These are phyloP conservation scores for Cheilosia scutellata DNA, from an alignment of 2,888 invertebrate genomes.

Conservation along the genomic window DNA sequence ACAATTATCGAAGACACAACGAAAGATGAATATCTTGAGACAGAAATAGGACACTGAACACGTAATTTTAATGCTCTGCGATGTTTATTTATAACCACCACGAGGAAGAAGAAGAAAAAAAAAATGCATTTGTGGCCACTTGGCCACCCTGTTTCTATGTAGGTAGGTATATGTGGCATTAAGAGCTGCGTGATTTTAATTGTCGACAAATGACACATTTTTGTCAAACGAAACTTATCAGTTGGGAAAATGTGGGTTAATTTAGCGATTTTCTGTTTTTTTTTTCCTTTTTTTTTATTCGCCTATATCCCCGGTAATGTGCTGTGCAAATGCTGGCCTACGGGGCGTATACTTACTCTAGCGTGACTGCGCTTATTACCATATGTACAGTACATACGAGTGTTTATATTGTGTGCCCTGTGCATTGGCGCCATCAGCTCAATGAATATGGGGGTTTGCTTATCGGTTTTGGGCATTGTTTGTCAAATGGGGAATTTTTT, in stretches of 20 bases:
- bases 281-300: background rate
- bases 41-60: slow-evolving; percentile 34
- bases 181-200: slow-evolving; percentile 74
- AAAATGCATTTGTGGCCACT: background rate
- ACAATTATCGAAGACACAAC: slow-evolving; percentile 39
- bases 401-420: slow-evolving; percentile 33
- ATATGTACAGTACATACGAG: slow-evolving; percentile 15
- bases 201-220: slow-evolving; percentile 72
- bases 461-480: slow-evolving; percentile 30
- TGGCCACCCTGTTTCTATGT: slow-evolving; percentile 20
- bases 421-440: slow-evolving; percentile 71
- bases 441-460: slow-evolving; percentile 36
- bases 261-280: slow-evolving; percentile 35
- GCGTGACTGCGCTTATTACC: slow-evolving; percentile 71
- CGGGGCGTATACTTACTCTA: slow-evolving; percentile 71
- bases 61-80: background rate
- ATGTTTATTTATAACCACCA: background rate
- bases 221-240: slow-evolving; percentile 67
- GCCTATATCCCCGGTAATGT: slow-evolving; percentile 7
- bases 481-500: slow-evolving; percentile 42
- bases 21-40: slow-evolving; percentile 35
- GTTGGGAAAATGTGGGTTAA: slow-evolving; percentile 73
- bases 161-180: slow-evolving; percentile 3
- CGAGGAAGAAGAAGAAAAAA: too few relatives aligned
- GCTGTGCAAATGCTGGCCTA: slow-evolving; percentile 58